Evolutionary conservation across 2,888 invertebrate genomes (phyloP), one percentile per base, ranked within the genome.

Genomic region (Macrosiphum euphorbiae): DNA sequence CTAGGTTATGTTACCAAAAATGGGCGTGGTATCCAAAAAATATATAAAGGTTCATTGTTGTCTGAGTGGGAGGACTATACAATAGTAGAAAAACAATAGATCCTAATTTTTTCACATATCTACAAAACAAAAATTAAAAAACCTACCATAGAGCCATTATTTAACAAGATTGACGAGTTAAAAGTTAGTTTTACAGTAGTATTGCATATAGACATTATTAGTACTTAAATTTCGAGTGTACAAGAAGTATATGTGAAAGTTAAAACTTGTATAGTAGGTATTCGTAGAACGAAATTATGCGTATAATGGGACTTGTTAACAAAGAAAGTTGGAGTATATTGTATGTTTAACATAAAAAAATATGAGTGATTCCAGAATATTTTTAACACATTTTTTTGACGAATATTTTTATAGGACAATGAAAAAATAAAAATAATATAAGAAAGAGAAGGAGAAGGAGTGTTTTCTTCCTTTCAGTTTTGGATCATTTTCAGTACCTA

Each of bases 1-100:
- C 87, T 92, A 86, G 91, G 86, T 86, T 85, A 85, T 87, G 87
- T 87, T 91, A 50, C 58, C 41, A 58, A 91, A 58, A 92, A 92
- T 58, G 86, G 86, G 91, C 26, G 91, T 61, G 55, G 16, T 35
- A 26, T 86, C 35, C 28, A n/a, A 55, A 84, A 58, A 61, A 24
- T 44, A 58, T 28, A 50, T 88, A 47, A 47, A 47, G 8, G 47
- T 86, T 26, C 13, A 86, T 92, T 92, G 61, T 87, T 87, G n/a
- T 87, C 86, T 26, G 35, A 87, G 85, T 47, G n/a, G 92, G 86
- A 85, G 16, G 4, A 58, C 24, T 47, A 52, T 47, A 44, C n/a
- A 84, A 78, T 50, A 41, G 35, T 24, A 16, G 44, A 84, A 91
- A 85, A 85, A 91, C 84, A 91, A 91, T 91, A 58, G 55, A 91